Evolutionary conservation across 2,113 vertebrate species (phyloP), one percentile per base, ranked within the genome.

Genomic region (Girardinichthys multiradiatus): DNA sequence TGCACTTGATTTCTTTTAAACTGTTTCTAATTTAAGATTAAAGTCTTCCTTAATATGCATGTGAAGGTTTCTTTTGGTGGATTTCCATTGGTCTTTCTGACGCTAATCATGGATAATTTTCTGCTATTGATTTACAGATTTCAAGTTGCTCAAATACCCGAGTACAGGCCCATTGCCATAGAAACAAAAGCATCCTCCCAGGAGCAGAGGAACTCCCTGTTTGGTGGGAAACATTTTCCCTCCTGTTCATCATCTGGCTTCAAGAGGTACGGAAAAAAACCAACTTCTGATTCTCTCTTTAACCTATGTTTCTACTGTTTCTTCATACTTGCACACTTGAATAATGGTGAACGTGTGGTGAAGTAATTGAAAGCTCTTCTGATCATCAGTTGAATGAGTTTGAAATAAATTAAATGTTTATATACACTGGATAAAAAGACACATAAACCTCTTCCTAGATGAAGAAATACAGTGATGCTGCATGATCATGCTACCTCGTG

Each of bases 71-170:
- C 14, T 45, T 45, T 6, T 17, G 42, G 42, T 19, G 4, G 17
- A 17, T 19, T 45, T 45, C 1, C 39, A 45, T 19, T 45, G 6
- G 39, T n/a, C 58, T 13, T 19, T 33, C 28, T 54, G 27, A 66
- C 37, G 26, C 0, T 71, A 62, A 51, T 14, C 3, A 13, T 58
- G 17, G 0, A 24, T 19, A 58, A 26, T 35, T 28, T 68, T 37
- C 29, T 60, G 58, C 17, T 14, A 13, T 65, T 54, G 2, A 69
- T 70, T 64, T 15, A 15, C 87, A 99, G 98, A 91, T 99, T 99
- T 86, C 96, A 96, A 3, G 98, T 99, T 39, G 96, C 98, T 74
- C 95, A 96, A 70, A 99, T 99, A 85, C 96, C 95, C 0, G 98
- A 99, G 86, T 92, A 95, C 74, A 95, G 94, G 77, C 75, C 91